These are phyloP conservation scores for Diplolepis rosae DNA, from an alignment of 2,888 invertebrate species.

Conservation along the genomic window DNA sequence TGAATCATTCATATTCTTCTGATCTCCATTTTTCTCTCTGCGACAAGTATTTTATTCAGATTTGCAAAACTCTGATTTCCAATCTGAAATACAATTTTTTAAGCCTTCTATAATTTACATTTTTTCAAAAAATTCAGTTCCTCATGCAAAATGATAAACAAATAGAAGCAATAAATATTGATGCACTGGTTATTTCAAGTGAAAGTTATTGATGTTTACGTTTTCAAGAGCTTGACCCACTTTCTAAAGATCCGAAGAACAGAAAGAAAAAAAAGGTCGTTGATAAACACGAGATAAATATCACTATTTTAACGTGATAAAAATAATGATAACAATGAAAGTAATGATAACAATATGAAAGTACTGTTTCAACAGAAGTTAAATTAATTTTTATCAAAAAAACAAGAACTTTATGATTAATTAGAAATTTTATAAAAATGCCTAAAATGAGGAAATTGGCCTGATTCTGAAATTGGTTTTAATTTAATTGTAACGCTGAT, in stretches of 20 bases:
- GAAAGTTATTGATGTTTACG: not conserved
- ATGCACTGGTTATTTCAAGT: not conserved
- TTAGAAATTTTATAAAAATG: too few relatives aligned
- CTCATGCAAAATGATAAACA: not conserved
- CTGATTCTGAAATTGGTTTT: not conserved
- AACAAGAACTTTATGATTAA: too few relatives aligned
- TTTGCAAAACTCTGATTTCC: not conserved
- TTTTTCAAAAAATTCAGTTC: not conserved
- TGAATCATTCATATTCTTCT: too few relatives aligned
- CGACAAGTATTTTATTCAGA: not conserved
- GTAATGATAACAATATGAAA: too few relatives aligned
- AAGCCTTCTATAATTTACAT: too few relatives aligned
- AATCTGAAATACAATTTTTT: not conserved
- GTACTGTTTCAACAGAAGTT: too few relatives aligned
- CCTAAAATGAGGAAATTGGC: not conserved
- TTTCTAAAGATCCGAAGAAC: not conserved
- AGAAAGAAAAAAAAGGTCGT: too few relatives aligned
- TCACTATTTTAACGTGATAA: too few relatives aligned
- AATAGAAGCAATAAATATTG: not conserved
- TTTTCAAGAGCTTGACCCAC: slow-evolving; percentile 1
- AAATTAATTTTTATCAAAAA: too few relatives aligned
- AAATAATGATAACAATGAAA: too few relatives aligned
- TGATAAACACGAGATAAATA: too few relatives aligned
- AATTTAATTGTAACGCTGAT: not conserved
- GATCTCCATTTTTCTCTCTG: too few relatives aligned